Conservation (phyloP, 2,113 vertebrate genomes). For the Chaetorhynchus papuensis region DNA sequence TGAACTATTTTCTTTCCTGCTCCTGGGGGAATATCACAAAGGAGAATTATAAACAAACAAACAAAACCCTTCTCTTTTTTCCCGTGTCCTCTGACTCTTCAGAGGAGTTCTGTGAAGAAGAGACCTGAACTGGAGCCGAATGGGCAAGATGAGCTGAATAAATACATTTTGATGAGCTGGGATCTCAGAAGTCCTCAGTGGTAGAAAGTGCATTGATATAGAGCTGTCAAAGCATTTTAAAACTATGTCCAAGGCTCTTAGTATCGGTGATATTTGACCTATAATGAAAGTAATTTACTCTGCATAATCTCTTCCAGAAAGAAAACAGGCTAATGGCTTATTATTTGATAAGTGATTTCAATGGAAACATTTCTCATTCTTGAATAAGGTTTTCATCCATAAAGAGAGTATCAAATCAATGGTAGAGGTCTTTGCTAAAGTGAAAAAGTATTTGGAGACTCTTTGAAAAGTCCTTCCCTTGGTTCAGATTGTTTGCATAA, state of each 20-base stretch:
- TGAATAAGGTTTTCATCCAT: not conserved
- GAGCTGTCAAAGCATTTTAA: not conserved
- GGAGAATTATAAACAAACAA: constrained; percentile 2
- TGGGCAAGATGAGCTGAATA: not conserved
- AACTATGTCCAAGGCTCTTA: not conserved
- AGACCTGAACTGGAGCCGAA: not conserved
- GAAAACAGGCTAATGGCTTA: constrained; percentile 45
- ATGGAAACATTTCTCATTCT: constrained; percentile 23
- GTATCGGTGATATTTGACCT: not conserved
- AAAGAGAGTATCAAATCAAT: constrained; percentile 28
- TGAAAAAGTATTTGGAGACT: not conserved
- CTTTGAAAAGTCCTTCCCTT: not conserved
- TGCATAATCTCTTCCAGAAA: not conserved
- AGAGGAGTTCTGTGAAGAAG: not conserved
- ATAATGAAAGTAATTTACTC: constrained; percentile 11
- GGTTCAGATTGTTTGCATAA: not conserved
- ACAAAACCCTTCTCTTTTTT: not conserved
- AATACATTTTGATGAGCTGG: not conserved
- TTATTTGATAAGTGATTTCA: constrained; percentile 38
- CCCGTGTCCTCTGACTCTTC: not conserved
- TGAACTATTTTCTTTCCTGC: constrained; percentile 24
- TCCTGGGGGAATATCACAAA: not conserved
- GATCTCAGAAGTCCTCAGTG: not conserved
- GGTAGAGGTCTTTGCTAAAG: constrained; percentile 13
- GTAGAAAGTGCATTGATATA: not conserved